These are phyloP conservation scores for Calameuta idolon DNA, from an alignment of 2,888 invertebrate genomes.

Conservation along the genomic window DNA sequence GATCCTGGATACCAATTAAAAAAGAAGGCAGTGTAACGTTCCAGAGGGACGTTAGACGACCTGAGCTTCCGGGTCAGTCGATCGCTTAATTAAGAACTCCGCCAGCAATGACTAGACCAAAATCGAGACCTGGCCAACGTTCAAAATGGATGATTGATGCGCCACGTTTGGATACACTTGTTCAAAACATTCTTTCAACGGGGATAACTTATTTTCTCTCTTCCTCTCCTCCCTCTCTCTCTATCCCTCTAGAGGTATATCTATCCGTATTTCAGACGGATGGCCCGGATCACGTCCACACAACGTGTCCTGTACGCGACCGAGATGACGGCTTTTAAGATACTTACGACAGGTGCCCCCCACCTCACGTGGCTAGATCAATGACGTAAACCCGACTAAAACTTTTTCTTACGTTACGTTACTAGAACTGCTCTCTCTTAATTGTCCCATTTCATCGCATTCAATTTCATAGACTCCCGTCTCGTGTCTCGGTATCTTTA, in stretches of 20 bases:
- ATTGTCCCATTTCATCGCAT: background rate
- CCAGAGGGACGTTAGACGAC: background rate
- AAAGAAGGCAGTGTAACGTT: background rate
- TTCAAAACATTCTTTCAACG: conserved; percentile 5
- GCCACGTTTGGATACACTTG: conserved; percentile 3
- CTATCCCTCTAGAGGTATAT: background rate
- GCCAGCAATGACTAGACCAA: background rate
- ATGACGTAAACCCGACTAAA: background rate
- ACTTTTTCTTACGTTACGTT: no score
- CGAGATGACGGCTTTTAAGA: background rate
- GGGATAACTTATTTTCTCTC: background rate
- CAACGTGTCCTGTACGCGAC: background rate
- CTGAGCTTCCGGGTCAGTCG: conserved; percentile 3
- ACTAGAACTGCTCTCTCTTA: background rate
- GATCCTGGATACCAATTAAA: conserved; percentile 4
- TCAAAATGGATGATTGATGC: background rate
- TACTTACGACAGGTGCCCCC: background rate
- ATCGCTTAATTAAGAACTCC: conserved; percentile 7
- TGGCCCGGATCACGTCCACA: background rate
- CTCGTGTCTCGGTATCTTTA: background rate
- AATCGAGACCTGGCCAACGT: background rate
- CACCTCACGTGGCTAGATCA: background rate
- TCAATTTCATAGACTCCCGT: background rate
- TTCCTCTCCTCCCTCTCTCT: background rate
- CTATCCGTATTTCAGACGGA: background rate